Evolutionary conservation across 2,888 invertebrate species (phyloP).

Genomic region (Drosophila robusta): DNA sequence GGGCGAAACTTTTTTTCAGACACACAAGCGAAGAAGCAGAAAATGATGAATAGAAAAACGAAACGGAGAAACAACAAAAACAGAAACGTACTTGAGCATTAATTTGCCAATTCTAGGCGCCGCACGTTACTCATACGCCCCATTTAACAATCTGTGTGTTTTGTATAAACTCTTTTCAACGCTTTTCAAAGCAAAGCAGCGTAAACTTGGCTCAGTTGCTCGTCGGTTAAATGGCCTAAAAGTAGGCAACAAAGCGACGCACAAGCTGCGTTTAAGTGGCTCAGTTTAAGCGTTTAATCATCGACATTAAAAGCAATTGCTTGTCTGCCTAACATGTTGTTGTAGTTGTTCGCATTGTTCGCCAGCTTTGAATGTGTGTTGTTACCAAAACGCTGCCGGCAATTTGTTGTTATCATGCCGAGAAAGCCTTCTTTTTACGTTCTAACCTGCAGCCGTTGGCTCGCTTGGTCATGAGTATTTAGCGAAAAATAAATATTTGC

Average conservation of each 20-base stretch:
- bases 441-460: constrained; percentile 32
- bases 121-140: constrained; percentile 69
- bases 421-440: constrained; percentile 17
- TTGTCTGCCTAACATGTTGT: constrained; percentile 34
- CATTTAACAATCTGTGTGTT: constrained; percentile 60
- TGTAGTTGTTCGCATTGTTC: constrained; percentile 35
- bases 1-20: constrained; percentile 31
- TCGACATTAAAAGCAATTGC: constrained; percentile 70
- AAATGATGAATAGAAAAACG: constrained; percentile 31
- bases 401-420: constrained; percentile 30
- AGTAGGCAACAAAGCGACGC: constrained; percentile 65
- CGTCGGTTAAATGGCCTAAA: constrained; percentile 66
- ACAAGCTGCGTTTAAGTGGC: constrained; percentile 61
- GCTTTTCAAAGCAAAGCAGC: neutral
- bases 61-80: neutral
- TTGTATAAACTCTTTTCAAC: constrained; percentile 53
- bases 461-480: constrained; percentile 36
- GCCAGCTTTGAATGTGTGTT: constrained; percentile 1
- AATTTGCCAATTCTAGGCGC: constrained; percentile 62
- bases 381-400: constrained; percentile 29
- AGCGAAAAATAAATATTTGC: constrained; percentile 56
- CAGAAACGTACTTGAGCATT: constrained; percentile 46
- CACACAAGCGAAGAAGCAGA: neutral
- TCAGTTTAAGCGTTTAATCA: constrained; percentile 63
- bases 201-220: constrained; percentile 29